Percentiles rank a stretch among this genome's conserved stretches.
Conservation (phyloP, 2,797 vertebrate genomes). For the Molossus molossus region DNA sequence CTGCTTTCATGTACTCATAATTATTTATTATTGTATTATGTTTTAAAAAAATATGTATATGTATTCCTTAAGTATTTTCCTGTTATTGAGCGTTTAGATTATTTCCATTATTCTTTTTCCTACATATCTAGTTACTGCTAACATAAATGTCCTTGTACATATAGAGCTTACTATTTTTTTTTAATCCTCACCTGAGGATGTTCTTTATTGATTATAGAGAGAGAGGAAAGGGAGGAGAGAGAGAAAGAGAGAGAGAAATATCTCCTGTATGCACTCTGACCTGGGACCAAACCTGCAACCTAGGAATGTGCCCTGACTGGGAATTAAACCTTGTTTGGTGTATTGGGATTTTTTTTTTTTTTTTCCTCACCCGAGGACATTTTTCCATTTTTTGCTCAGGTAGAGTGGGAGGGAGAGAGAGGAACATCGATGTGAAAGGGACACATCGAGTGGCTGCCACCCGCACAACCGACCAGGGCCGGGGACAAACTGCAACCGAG, state of each 20-base stretch:
- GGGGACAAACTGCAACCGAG: too few relatives aligned
- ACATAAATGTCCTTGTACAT: slow-evolving; percentile 29
- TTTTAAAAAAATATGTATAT: not conserved
- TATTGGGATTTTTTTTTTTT: too few relatives aligned
- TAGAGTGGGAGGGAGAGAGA: too few relatives aligned
- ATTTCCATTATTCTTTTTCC: slow-evolving; percentile 46
- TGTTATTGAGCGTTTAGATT: slow-evolving; percentile 17
- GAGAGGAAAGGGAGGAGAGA: not conserved
- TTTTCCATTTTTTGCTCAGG: too few relatives aligned
- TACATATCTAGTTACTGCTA: not conserved
- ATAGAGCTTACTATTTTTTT: not conserved
- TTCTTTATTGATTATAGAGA: not conserved
- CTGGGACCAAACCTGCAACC: not conserved
- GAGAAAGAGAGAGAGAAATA: not conserved
- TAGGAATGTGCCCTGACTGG: not conserved
- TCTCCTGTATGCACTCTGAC: not conserved
- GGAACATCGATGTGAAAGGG: too few relatives aligned
- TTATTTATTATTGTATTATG: not conserved
- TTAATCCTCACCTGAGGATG: not conserved
- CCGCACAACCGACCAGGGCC: too few relatives aligned
- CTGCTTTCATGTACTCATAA: not conserved
- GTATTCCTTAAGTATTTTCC: not conserved
- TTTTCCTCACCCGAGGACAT: too few relatives aligned
- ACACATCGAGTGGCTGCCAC: too few relatives aligned
- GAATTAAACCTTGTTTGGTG: not conserved